Evolutionary conservation across 2,797 vertebrate genomes (phyloP).

Genomic region (Brachyrhaphis roseni): DNA sequence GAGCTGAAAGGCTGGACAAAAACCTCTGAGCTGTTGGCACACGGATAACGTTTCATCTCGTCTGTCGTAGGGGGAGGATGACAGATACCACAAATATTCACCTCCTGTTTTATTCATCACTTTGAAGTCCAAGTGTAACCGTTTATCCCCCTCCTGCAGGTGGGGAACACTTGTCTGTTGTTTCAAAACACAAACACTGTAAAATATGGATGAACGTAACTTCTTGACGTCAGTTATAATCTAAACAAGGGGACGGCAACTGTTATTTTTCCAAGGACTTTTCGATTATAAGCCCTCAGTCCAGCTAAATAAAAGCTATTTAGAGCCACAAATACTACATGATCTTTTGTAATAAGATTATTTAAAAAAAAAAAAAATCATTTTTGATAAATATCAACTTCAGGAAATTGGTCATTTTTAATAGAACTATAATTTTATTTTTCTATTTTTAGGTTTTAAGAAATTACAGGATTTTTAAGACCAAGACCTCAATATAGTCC

Average conservation of each 20-base stretch:
- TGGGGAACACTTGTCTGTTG: neutral
- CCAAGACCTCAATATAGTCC: neutral
- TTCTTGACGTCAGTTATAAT: neutral
- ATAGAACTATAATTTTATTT: neutral
- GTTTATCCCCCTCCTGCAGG: neutral
- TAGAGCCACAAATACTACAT: neutral
- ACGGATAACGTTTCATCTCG: neutral
- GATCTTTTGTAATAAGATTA: neutral
- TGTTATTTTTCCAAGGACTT: neutral
- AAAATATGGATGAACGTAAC: neutral
- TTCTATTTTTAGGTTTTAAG: neutral
- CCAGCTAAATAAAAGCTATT: neutral
- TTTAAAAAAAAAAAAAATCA: too few relatives aligned
- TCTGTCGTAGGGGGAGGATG: neutral
- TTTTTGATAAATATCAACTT: neutral
- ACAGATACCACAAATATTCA: neutral
- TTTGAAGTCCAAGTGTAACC: neutral
- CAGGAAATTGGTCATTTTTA: neutral
- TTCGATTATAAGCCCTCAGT: neutral
- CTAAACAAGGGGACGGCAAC: neutral
- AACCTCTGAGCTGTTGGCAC: constrained; percentile 23
- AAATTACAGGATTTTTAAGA: neutral
- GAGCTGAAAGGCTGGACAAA: constrained; percentile 31
- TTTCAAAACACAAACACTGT: neutral
- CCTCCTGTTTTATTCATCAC: neutral